Evolutionary conservation across 1,140 invertebrate species (phyloP), one percentile per base, ranked within the genome.

Genomic region (Anastrepha ludens): DNA sequence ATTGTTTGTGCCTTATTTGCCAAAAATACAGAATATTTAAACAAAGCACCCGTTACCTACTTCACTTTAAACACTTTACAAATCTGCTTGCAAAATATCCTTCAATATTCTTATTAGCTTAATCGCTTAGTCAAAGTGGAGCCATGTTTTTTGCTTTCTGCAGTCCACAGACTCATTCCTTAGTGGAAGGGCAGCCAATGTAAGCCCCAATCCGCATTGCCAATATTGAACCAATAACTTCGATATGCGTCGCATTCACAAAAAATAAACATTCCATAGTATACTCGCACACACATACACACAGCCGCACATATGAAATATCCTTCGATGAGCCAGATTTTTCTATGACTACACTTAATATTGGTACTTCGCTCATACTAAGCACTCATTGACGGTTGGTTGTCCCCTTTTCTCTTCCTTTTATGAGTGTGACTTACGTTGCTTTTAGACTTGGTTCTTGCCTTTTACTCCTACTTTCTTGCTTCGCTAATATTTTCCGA

Each of bases 391-490:
- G 59, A 65, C 44, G 62, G 44, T 65, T 65, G 58, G n/a, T 9
- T 62, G 44, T 8, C 58, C n/a, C 2, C n/a, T 89, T 89, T 89
- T 70, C n/a, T 89, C 89, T 89, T 70, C 89, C 78, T 58, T 90
- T 88, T 85, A 78, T 65, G 88, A 87, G 50, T 87, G 13, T 85
- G 85, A 41, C 44, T 59, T 20, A 39, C 11, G 39, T 55, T 55
- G 58, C 29, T 41, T 64, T 65, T 47, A 41, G 59, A n/a, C 87
- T 88, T 87, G 89, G 44, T 78, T 86, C 85, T 87, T 88, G 89
- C 86, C 87, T 89, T 90, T 89, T 91, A 88, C 87, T 88, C 55
- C 58, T 58, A 86, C 44, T 88, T 87, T 67, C 85, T 87, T 60
- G 41, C 86, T 58, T 20, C 55, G 74, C 86, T 41, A 9, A 64